Evolutionary conservation across 1,140 invertebrate genomes (phyloP), one percentile per base, ranked within the genome.

Genomic region (Diuraphis noxia): DNA sequence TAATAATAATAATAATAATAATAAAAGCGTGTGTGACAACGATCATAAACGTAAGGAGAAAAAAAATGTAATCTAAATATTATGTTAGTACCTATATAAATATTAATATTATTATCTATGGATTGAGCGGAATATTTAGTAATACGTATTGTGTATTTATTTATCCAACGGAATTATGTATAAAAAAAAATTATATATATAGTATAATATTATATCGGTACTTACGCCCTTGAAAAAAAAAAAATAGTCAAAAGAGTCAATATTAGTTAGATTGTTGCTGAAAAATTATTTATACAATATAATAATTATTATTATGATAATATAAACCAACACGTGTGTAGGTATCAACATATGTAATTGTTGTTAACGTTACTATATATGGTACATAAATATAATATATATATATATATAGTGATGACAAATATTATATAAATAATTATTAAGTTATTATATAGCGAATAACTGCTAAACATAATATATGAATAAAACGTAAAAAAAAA

Each of bases 401-500:
- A 72, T 72, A 72, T 91, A 91, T 72, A 72, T 72, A 72, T 91
- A 91, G 89, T 91, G 77, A 91, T 91, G 21, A 88, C 9, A 88
- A 40, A 88, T 40, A 88, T 63, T 56, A 88, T 82, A 72, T 72
- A 72, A 72, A n/a, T 77, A 79, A 91, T 82, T 81, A 91, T 91
- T 91, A 91, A 91, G 89, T 91, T 91, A 91, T 91, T 91, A 82
- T 87, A 87, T 91, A 91, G 89, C 89, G 89, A 91, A 91, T 91
- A 91, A 91, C 72, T 81, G 89, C 89, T 91, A 81, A 89, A 91
- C 89, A 81, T 91, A 72, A 72, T 72, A 91, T 91, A 91, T 91
- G 30, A 91, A 91, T 91, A 91, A 91, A 91, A 49, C 43, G 72
- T 77, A 89, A 89, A 89, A 88, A 91, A 79, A 41, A 91, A 91